phyloP scores from a whole-genome alignment of 2,797 vertebrate species.

The Ambastaia sidthimunki region DNA sequence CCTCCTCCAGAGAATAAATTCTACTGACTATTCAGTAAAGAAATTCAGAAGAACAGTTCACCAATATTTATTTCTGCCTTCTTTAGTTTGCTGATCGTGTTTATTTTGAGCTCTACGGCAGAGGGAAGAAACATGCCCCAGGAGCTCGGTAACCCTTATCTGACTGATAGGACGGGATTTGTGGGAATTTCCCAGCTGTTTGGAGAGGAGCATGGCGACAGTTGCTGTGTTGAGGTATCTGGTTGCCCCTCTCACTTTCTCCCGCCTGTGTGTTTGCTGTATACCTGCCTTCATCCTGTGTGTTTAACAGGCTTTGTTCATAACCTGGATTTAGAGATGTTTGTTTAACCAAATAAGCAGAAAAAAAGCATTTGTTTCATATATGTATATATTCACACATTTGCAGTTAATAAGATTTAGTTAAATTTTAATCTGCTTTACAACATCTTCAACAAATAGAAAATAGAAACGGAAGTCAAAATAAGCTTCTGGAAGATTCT shows the following conservation, averaged over 20 bases:
- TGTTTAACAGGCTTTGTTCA: constrained; percentile 75
- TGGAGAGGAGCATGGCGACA: constrained; percentile 68
- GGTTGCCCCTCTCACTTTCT: constrained; percentile 69
- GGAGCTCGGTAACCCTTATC: constrained; percentile 59
- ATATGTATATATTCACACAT: too few species aligned
- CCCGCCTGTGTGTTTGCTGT: constrained; percentile 73
- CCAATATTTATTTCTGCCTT: constrained; percentile 46
- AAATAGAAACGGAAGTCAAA: too few species aligned
- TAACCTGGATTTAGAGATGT: not conserved
- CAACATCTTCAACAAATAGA: too few species aligned
- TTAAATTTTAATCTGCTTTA: too few species aligned
- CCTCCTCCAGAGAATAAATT: too few species aligned
- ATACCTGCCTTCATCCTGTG: constrained; percentile 74
- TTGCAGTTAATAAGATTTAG: too few species aligned
- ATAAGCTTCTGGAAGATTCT: too few species aligned
- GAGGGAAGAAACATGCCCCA: constrained; percentile 60
- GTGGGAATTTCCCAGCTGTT: too few species aligned
- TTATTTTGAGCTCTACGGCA: constrained; percentile 65
- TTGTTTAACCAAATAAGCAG: too few species aligned
- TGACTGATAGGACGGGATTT: constrained; percentile 57
- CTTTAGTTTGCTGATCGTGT: constrained; percentile 30
- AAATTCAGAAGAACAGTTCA: constrained; percentile 32
- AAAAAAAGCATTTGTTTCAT: too few species aligned
- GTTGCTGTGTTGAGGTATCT: constrained; percentile 72
- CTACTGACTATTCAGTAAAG: constrained; percentile 53